These are phyloP conservation scores for Sebastes glaucus DNA, from an alignment of 2,797 vertebrate genomes.

Conservation along the genomic window DNA sequence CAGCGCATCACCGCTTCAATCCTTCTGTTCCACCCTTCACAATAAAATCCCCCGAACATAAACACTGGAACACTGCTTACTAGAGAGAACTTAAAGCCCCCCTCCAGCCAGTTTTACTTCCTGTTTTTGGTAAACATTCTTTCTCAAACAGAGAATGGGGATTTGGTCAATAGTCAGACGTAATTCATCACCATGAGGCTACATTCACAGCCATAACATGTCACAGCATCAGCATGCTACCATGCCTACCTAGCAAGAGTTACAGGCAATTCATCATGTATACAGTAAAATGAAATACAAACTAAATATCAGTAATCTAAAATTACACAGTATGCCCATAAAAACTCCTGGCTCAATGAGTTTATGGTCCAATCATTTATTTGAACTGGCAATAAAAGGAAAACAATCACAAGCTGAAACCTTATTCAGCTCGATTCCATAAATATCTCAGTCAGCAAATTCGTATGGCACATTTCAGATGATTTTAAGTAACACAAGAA, in stretches of 20 bases:
- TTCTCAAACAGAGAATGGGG: not conserved
- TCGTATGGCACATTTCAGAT: not conserved
- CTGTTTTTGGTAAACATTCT: not conserved
- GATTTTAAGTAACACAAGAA: not conserved
- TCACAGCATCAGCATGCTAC: not conserved
- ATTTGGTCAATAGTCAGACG: not conserved
- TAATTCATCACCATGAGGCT: not conserved
- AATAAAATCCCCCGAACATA: too few species aligned
- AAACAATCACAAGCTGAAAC: not conserved
- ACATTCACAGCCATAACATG: not conserved
- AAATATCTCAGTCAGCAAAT: not conserved
- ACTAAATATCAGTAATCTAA: not conserved
- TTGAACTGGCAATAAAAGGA: not conserved
- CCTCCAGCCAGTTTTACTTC: too few species aligned
- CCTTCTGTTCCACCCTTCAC: not conserved
- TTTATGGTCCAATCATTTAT: not conserved
- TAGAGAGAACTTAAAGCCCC: not conserved
- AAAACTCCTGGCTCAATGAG: not conserved
- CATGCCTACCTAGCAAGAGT: not conserved
- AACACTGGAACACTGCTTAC: not conserved
- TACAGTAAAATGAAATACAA: not conserved
- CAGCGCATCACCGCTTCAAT: not conserved
- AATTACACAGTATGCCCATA: not conserved
- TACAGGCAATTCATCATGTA: not conserved
- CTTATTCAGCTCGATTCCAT: not conserved